Base-by-base conservation (phyloP, 2,113 vertebrate genomes). In the Gallinago jamesoni region DNA sequence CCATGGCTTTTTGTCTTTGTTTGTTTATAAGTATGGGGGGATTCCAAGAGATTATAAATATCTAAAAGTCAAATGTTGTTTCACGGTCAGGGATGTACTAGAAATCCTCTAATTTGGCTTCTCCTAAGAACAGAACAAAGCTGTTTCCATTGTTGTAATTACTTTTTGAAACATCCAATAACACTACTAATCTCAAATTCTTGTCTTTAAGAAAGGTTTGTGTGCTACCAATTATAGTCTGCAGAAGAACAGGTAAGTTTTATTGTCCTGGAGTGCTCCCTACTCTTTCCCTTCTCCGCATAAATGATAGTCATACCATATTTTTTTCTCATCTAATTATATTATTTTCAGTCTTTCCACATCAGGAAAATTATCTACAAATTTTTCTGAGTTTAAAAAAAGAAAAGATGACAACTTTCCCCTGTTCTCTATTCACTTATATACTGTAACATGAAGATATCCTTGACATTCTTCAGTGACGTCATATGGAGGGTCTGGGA, bases 401-500 rank as follows among this genome's bases (percentile, higher is more conserved):
- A 39, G 16, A 55, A 31, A 41, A 31, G 20, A 63, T 15, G 3
- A 24, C 30, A 14, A 48, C 13, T 7, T 78, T 31, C 45, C 16
- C 25, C 52, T 60, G 24, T 23, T 62, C 67, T 69, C 39, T 78
- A 1, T 47, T 18, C 35, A 23, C 53, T 81, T 43, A 73, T 14
- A 13, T n/a, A 57, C 50, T 7, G 4, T 14, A 7, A 68, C 2
- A 0, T 17, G 16, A 60, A 56, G 48, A 35, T 35, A 48, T 4
- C 74, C 89, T 52, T 52, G 74, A 97, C 96, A 57, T 98, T 98
- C 97, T 98, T 97, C 93, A 98, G 96, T 84, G 97, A 97, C 41
- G 82, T 97, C 79, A 97, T 98, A 43, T 98, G 97, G 97, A 97
- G 97, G 89, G 96, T 97, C 63, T 97, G 97, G 97, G 97, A 98